Evolutionary conservation across 2,797 vertebrate genomes (phyloP), one percentile per base, ranked within the genome.

Genomic region (Gymnopithys bicolor): DNA sequence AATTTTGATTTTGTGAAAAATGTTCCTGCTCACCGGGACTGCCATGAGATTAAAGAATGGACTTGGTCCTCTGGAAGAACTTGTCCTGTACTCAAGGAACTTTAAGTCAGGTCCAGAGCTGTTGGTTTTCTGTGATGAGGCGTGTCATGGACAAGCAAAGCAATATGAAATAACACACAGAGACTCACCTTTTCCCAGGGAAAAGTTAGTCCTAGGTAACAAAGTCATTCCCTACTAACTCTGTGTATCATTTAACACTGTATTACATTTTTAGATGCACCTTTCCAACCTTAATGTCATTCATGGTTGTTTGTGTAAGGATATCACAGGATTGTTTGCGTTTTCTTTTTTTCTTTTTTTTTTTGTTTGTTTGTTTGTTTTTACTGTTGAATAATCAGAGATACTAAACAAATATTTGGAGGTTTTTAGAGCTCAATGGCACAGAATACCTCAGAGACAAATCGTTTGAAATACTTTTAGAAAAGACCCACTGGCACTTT

Each of bases 371-470:
- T 35, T 35, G 35, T 35, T 49, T 33, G 9, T 10, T 53, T 48
- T 32, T 33, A 5, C 25, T 48, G 11, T 67, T 83, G 53, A 64
- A 68, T 94, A 87, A 77, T 63, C 51, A 77, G 71, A 59, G n/a
- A 89, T 18, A 71, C 19, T 58, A 58, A 92, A 82, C n/a, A 90
- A 89, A 84, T 69, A 95, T 87, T 92, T 91, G 30, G 28, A 87
- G 10, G 21, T 35, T 92, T 92, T 89, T 45, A 75, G 25, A 81
- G 25, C 46, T 91, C 62, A 89, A 1, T 63, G 39, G 25, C 68
- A 87, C 22, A 68, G 52, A 67, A 83, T 55, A 83, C 21, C 33
- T 80, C 48, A 64, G 60, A 91, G 76, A 89, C 11, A 83, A 83
- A 89, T 41, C 0, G 3, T n/a, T 16, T 71, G 22, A 82, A 41